A percentile compares a stretch with the other conserved stretches of the same genome.
Evolutionary conservation across 2,797 vertebrate genomes (phyloP).

Genomic region (Salmo trutta): DNA sequence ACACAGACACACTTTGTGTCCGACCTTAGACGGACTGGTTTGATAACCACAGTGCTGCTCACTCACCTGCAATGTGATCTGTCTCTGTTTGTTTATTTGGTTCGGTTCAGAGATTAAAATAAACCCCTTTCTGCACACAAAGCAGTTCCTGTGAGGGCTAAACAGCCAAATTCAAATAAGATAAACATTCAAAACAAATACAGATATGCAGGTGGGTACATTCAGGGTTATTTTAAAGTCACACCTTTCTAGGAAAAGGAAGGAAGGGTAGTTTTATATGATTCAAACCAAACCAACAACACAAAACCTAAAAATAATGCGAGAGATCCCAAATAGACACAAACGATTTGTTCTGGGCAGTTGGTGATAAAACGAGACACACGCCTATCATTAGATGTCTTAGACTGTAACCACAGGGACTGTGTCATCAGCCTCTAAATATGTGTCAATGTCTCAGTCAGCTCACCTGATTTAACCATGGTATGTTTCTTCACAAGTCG

Average conservation of each 20-base stretch:
- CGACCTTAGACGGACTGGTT: slow-evolving; percentile 28
- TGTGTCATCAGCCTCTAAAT: background rate
- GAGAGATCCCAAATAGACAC: slow-evolving; percentile 62
- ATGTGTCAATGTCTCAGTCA: slow-evolving; percentile 15
- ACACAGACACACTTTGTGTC: too few relatives aligned
- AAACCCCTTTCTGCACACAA: slow-evolving; percentile 47
- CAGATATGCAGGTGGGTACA: slow-evolving; percentile 61
- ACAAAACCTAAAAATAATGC: slow-evolving; percentile 60
- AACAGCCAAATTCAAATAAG: slow-evolving; percentile 58
- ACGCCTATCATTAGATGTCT: slow-evolving; percentile 49
- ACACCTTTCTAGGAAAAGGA: slow-evolving; percentile 65
- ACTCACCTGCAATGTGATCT: slow-evolving; percentile 54
- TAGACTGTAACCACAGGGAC: slow-evolving; percentile 50
- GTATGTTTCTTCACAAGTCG: slow-evolving; percentile 27
- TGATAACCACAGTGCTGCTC: slow-evolving; percentile 38
- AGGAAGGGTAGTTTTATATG: slow-evolving; percentile 65
- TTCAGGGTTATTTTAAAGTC: slow-evolving; percentile 59
- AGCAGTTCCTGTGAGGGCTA: slow-evolving; percentile 54
- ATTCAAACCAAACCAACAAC: slow-evolving; percentile 53
- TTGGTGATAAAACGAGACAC: slow-evolving; percentile 58
- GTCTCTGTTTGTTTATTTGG: slow-evolving; percentile 41
- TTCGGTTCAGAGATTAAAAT: slow-evolving; percentile 57
- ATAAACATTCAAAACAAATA: slow-evolving; percentile 73
- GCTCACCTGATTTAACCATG: slow-evolving; percentile 26
- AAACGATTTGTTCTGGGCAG: slow-evolving; percentile 62